Evolutionary conservation across 2,113 vertebrate species (phyloP).

Genomic region (Bufo gargarizans): DNA sequence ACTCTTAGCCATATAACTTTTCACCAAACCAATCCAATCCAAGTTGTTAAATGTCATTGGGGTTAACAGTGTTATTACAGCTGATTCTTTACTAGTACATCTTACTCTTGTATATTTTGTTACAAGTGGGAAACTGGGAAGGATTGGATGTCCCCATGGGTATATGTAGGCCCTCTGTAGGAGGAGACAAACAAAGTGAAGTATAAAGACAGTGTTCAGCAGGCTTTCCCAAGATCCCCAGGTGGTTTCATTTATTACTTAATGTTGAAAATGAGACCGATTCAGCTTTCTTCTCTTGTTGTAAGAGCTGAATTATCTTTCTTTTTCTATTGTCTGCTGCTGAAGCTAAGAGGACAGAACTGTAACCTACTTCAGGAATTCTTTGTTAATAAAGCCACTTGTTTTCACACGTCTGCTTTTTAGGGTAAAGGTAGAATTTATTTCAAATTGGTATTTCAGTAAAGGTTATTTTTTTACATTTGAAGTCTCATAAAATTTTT

Average conservation of each 20-base stretch:
- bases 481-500: background rate
- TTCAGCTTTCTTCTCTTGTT: constrained; percentile 68
- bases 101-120: constrained; percentile 76
- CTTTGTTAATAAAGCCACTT: constrained; percentile 58
- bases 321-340: constrained; percentile 67
- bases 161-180: constrained; percentile 69
- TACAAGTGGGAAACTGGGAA: constrained; percentile 76
- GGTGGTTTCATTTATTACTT: constrained; percentile 84
- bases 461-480: constrained; percentile 55
- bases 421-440: constrained; percentile 28
- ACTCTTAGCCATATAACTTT: constrained; percentile 24
- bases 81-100: constrained; percentile 67
- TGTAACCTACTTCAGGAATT: constrained; percentile 67
- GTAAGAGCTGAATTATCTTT: constrained; percentile 75
- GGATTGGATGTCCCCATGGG: constrained; percentile 75
- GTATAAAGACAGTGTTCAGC: constrained; percentile 68
- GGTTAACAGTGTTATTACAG: constrained; percentile 69
- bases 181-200: constrained; percentile 74
- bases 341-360: constrained; percentile 71
- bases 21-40: constrained; percentile 60
- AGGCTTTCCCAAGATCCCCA: constrained; percentile 82
- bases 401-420: constrained; percentile 8
- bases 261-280: constrained; percentile 76
- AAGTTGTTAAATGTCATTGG: constrained; percentile 58
- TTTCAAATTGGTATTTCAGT: constrained; percentile 38